These are phyloP conservation scores for Geotrupes spiniger DNA, from an alignment of 2,888 invertebrate genomes.

Conservation along the genomic window DNA sequence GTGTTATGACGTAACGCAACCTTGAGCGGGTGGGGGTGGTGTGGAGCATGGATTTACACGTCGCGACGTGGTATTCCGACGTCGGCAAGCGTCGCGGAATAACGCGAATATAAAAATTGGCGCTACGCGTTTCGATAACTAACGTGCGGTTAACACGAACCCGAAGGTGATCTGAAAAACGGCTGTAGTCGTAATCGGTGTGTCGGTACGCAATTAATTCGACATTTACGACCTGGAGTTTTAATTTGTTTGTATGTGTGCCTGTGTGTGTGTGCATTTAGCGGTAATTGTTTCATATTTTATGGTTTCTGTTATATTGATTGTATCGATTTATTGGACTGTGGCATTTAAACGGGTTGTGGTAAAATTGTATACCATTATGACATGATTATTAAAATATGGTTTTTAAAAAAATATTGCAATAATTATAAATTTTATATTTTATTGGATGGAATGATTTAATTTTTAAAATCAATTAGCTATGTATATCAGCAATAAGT, in stretches of 20 bases:
- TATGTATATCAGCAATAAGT: no score
- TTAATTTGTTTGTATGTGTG: background rate
- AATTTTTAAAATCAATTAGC: no score
- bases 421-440: no score
- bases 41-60: slow-evolving; percentile 20
- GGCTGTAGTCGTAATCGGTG: no score
- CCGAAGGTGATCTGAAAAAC: background rate
- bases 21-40: slow-evolving; percentile 30
- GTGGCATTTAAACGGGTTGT: background rate
- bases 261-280: background rate
- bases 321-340: slow-evolving; percentile 4
- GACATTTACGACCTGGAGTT: no score
- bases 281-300: slow-evolving; percentile 3
- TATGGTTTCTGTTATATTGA: slow-evolving; percentile 5
- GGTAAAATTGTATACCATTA: no score
- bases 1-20: slow-evolving; percentile 29
- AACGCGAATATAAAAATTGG: slow-evolving; percentile 7
- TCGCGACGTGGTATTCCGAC: slow-evolving; percentile 25
- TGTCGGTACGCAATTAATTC: no score
- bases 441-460: no score
- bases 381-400: no score
- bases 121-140: slow-evolving; percentile 3
- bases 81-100: slow-evolving; percentile 17
- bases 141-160: background rate
- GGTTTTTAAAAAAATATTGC: no score